These are phyloP conservation scores for Marronus borbonicus DNA, from an alignment of 2,888 invertebrate genomes.

Conservation along the genomic window DNA sequence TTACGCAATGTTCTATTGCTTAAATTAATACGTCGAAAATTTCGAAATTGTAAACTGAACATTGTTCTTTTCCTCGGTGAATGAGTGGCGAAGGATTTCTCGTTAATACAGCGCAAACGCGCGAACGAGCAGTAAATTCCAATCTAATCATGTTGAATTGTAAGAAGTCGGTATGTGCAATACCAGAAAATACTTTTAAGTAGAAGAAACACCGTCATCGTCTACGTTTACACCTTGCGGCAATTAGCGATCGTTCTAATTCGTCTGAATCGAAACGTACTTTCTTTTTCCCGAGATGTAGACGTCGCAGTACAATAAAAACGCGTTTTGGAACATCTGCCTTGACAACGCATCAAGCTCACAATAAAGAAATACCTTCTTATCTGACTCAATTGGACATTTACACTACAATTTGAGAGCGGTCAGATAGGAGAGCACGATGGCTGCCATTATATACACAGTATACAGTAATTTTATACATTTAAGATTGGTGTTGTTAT, in stretches of 20 bases:
- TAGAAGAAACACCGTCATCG: too few relatives aligned
- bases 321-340: slow-evolving; percentile 52
- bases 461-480: slow-evolving; percentile 67
- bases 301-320: slow-evolving; percentile 25
- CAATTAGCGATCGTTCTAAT: slow-evolving; percentile 42
- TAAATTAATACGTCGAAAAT: too few relatives aligned
- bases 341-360: slow-evolving; percentile 24
- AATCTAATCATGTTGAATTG: too few relatives aligned
- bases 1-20: too few relatives aligned
- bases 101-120: too few relatives aligned
- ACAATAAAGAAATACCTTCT: slow-evolving; percentile 54
- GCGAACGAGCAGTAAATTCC: too few relatives aligned
- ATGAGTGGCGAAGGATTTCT: too few relatives aligned
- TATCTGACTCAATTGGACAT: slow-evolving; percentile 58
- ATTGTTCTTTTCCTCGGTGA: too few relatives aligned
- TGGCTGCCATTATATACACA: slow-evolving; percentile 48
- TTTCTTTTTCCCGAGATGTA: slow-evolving; percentile 10
- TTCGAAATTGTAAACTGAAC: too few relatives aligned
- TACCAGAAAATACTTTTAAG: too few relatives aligned
- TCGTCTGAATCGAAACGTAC: slow-evolving; percentile 4
- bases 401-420: slow-evolving; percentile 65
- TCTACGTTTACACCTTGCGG: background rate
- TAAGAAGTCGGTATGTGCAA: too few relatives aligned
- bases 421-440: slow-evolving; percentile 57
- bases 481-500: slow-evolving; percentile 61